phyloP scores from a whole-genome alignment of 2,113 vertebrate species.

The Nycticorax nycticorax region DNA sequence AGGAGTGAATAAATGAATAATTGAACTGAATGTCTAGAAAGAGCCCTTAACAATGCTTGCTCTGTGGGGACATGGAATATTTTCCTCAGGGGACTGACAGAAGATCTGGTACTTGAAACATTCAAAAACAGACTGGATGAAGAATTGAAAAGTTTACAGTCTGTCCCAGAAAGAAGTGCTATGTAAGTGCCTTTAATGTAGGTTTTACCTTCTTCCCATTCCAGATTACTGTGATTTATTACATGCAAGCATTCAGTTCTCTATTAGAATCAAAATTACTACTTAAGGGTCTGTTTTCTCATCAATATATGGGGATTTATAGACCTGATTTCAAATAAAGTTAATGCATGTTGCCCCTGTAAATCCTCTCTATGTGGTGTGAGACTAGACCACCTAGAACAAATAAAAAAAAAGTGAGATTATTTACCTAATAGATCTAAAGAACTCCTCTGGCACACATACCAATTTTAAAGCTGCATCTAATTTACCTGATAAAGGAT shows the following conservation, averaged over 20 bases:
- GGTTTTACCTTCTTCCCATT: not conserved
- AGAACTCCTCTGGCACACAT: slow-evolving; percentile 1
- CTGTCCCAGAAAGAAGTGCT: not conserved
- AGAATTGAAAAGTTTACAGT: slow-evolving; percentile 34
- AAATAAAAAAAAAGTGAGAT: not conserved
- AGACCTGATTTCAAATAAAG: slow-evolving; percentile 15
- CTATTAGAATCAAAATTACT: slow-evolving; percentile 24
- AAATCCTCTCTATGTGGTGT: not conserved
- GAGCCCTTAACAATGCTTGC: not conserved
- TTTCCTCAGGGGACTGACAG: slow-evolving; percentile 34
- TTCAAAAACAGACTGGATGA: not conserved
- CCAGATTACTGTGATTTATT: not conserved
- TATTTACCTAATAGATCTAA: slow-evolving; percentile 13
- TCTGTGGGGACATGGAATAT: slow-evolving; percentile 6
- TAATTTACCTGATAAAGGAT: slow-evolving; percentile 45
- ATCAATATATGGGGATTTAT: slow-evolving; percentile 4
- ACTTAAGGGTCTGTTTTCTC: not conserved
- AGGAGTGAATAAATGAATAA: slow-evolving; percentile 62
- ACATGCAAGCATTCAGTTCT: not conserved
- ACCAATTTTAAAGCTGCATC: slow-evolving; percentile 3
- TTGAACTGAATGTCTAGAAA: slow-evolving; percentile 44
- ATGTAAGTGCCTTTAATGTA: not conserved
- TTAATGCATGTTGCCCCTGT: not conserved
- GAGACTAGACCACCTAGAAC: slow-evolving; percentile 18
- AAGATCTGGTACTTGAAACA: slow-evolving; percentile 33